Evolutionary conservation across 23 tunicate species (phyloP).

Genomic region (Halocynthia aurantium): DNA sequence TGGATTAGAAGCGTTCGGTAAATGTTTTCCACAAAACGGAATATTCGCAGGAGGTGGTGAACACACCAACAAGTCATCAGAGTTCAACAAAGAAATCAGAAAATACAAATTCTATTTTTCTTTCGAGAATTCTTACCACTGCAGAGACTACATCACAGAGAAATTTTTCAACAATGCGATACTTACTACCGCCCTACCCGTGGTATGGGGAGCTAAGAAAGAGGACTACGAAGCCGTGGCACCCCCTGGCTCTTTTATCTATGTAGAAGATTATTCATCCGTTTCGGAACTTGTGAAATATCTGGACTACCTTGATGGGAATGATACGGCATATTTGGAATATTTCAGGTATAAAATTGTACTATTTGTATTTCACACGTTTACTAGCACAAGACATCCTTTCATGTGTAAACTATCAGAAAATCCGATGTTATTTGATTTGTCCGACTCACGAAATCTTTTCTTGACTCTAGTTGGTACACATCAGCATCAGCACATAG

Average conservation of each 20-base stretch:
- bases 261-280: background rate
- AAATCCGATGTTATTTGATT: too few species aligned
- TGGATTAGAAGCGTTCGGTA: conserved; percentile 1
- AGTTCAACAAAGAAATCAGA: background rate
- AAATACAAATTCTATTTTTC: conserved; percentile 23
- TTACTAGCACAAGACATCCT: too few species aligned
- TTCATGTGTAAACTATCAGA: too few species aligned
- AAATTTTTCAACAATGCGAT: background rate
- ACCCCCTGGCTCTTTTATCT: conserved; percentile 8
- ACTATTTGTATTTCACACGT: too few species aligned
- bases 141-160: conserved; percentile 12
- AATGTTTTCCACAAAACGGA: background rate
- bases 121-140: conserved; percentile 26
- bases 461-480: too few species aligned
- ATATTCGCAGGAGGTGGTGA: background rate
- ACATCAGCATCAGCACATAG: too few species aligned
- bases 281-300: background rate
- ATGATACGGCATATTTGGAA: background rate
- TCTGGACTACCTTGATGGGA: background rate
- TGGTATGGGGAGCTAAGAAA: conserved; percentile 7
- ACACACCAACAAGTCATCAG: background rate
- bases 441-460: too few species aligned
- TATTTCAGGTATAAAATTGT: background rate
- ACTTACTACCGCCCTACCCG: background rate
- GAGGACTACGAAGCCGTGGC: background rate